Percentiles rank a stretch among this genome's conserved stretches.
Conservation (phyloP, 2,113 vertebrate genomes). For the Catharus fuscescens region DNA sequence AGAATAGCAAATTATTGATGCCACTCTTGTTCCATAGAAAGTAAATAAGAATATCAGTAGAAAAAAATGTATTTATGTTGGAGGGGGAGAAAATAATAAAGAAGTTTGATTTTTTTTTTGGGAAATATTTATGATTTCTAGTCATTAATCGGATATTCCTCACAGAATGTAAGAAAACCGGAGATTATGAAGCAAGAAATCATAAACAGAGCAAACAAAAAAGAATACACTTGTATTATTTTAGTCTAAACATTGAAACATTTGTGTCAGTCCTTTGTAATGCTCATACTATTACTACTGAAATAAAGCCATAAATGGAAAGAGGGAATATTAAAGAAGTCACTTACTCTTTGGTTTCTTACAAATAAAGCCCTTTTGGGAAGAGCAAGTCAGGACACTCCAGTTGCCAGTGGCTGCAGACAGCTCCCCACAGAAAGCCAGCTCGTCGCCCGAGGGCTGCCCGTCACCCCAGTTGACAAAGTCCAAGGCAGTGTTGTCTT, state of each 20-base stretch:
- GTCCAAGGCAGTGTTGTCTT: conserved; percentile 81
- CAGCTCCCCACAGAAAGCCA: conserved; percentile 78
- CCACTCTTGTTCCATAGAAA: not conserved
- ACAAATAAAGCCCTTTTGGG: conserved; percentile 84
- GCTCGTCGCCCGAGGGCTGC: conserved; percentile 51
- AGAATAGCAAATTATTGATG: not conserved
- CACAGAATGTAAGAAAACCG: not conserved
- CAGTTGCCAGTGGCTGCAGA: conserved; percentile 75
- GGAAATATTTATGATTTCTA: not conserved
- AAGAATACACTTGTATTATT: not conserved
- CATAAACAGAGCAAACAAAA: not conserved
- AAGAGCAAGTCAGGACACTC: conserved; percentile 77
- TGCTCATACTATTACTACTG: not conserved
- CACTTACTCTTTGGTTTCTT: conserved; percentile 87
- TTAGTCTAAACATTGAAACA: not conserved
- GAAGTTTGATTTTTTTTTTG: not conserved
- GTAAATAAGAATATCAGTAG: not conserved
- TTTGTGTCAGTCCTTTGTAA: not conserved
- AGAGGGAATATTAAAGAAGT: not conserved
- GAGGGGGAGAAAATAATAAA: not conserved
- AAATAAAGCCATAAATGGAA: not conserved
- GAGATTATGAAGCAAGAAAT: not conserved
- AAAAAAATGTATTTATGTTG: not conserved
- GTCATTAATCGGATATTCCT: not conserved
- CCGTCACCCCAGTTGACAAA: conserved; percentile 86